Evolutionary conservation across 2,888 invertebrate species (phyloP).

Genomic region (Beris chalybata): DNA sequence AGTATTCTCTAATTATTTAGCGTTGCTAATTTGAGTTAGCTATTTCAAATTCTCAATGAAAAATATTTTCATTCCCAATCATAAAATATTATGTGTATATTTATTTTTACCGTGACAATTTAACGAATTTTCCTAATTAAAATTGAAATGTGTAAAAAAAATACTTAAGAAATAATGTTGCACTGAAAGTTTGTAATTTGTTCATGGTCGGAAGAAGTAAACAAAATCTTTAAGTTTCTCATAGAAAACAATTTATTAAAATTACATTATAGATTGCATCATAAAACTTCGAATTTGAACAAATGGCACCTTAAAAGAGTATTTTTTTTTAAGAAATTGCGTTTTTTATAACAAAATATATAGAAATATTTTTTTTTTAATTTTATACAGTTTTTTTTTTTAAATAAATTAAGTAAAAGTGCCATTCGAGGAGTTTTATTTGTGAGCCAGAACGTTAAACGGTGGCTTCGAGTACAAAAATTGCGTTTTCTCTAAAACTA

Average conservation of each 20-base stretch:
- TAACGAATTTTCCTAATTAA: background rate
- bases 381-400: slow-evolving; percentile 11
- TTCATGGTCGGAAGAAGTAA: slow-evolving; percentile 15
- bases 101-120: no score
- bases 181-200: slow-evolving; percentile 36
- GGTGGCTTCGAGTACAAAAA: slow-evolving; percentile 4
- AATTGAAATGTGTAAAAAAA: slow-evolving; percentile 42
- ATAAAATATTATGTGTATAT: no score
- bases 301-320: slow-evolving; percentile 34
- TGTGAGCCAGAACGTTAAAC: slow-evolving; percentile 17
- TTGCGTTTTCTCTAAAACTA: slow-evolving; percentile 4
- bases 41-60: no score
- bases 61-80: no score
- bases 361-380: slow-evolving; percentile 2
- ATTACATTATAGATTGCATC: background rate
- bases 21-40: no score
- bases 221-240: slow-evolving; percentile 3
- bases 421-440: slow-evolving; percentile 34
- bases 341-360: slow-evolving; percentile 11
- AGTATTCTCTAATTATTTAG: no score
- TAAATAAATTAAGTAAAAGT: slow-evolving; percentile 37
- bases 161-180: slow-evolving; percentile 41
- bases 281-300: slow-evolving; percentile 5
- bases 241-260: background rate
- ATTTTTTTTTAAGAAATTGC: slow-evolving; percentile 8